phyloP scores from a whole-genome alignment of 2,113 vertebrate genomes.

The Anolis sagrei region DNA sequence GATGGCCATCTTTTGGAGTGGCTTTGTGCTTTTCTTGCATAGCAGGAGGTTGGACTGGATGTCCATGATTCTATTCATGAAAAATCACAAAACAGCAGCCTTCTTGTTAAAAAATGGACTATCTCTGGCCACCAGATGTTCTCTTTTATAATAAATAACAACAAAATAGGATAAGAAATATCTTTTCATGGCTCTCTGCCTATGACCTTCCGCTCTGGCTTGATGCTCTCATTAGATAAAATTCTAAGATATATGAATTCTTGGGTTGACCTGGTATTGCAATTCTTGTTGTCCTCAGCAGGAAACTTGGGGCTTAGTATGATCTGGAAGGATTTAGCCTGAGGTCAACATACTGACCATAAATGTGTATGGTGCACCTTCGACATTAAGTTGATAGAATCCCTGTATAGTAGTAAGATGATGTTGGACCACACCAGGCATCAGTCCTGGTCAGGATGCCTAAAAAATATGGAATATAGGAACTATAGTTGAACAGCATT shows the following conservation, averaged over 20 bases:
- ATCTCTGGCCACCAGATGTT: neutral
- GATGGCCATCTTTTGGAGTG: too few species aligned
- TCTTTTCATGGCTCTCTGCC: neutral
- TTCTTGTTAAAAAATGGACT: neutral
- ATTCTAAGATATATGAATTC: neutral
- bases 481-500: too few species aligned
- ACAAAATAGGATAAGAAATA: neutral
- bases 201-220: neutral
- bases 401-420: too few species aligned
- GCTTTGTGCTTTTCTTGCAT: too few species aligned
- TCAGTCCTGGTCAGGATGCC: too few species aligned
- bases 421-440: too few species aligned
- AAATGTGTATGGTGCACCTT: too few species aligned
- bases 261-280: neutral
- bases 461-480: too few species aligned
- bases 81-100: neutral
- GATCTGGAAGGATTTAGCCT: neutral
- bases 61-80: too few species aligned
- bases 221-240: neutral
- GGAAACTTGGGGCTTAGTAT: neutral
- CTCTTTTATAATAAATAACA: too few species aligned
- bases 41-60: too few species aligned
- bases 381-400: too few species aligned
- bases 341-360: neutral
- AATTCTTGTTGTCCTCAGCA: neutral